These are phyloP conservation scores for Pristionchus japonicus DNA, from an alignment of 2,888 invertebrate genomes.

Conservation along the genomic window DNA sequence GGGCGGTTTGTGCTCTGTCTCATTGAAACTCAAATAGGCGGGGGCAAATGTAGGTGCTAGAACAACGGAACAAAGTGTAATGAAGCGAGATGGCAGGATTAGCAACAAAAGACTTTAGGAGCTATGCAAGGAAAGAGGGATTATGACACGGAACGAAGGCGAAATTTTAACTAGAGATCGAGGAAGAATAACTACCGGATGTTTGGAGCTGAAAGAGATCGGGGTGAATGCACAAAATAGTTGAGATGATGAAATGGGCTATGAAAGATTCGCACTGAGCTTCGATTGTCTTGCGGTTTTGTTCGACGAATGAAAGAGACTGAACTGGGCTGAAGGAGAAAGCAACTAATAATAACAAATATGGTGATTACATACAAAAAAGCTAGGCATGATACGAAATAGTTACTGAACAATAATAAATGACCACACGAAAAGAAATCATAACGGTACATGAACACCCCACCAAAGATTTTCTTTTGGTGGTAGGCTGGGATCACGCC, in stretches of 20 bases:
- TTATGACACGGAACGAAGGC: not conserved
- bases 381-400: not conserved
- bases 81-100: not conserved
- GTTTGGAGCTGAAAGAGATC: not conserved
- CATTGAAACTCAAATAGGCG: not conserved
- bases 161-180: conserved; percentile 8
- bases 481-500: not conserved
- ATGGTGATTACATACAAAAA: not conserved
- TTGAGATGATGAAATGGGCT: not conserved
- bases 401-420: too few relatives aligned
- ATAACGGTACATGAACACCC: not conserved
- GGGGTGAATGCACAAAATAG: not conserved
- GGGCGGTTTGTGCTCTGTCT: not conserved
- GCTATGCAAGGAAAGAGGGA: not conserved
- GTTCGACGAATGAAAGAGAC: conserved; percentile 29
- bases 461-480: conserved; percentile 48
- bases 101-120: conserved; percentile 1
- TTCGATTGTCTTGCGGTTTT: conserved; percentile 17
- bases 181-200: conserved; percentile 23
- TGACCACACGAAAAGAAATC: not conserved
- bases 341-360: conserved; percentile 31
- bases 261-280: conserved; percentile 19
- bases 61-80: not conserved
- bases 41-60: not conserved
- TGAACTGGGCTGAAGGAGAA: not conserved